Percentiles rank a stretch among this genome's conserved stretches.
Evolutionary conservation across 2,113 vertebrate species (phyloP).

Genomic region (Anoura caudifer): DNA sequence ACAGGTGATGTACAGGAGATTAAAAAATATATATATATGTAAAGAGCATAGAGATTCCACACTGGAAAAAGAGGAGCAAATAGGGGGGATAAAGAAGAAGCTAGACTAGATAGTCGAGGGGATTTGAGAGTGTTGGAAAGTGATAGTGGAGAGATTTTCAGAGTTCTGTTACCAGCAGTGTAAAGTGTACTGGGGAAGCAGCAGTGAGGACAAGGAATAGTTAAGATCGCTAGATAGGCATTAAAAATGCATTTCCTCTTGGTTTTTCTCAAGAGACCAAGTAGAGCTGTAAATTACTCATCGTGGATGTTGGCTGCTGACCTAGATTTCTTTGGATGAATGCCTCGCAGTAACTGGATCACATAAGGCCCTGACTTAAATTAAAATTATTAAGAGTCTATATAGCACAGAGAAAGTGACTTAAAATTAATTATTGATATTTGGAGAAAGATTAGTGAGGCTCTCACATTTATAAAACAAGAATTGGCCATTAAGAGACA

Average conservation of each 20-base stretch:
- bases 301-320: slow-evolving; percentile 52
- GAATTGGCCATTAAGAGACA: slow-evolving; percentile 1
- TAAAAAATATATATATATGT: not conserved
- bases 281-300: slow-evolving; percentile 59
- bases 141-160: not conserved
- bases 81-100: not conserved
- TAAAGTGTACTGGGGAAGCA: not conserved
- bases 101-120: not conserved
- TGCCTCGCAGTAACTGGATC: slow-evolving; percentile 55
- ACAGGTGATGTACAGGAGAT: not conserved
- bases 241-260: slow-evolving; percentile 61
- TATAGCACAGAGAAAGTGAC: slow-evolving; percentile 19
- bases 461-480: slow-evolving; percentile 22
- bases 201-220: not conserved
- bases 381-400: slow-evolving; percentile 37
- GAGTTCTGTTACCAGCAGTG: not conserved
- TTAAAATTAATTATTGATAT: slow-evolving; percentile 43
- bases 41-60: not conserved
- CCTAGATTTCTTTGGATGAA: slow-evolving; percentile 64
- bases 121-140: not conserved
- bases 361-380: slow-evolving; percentile 35
- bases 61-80: not conserved
- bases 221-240: slow-evolving; percentile 27
- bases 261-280: slow-evolving; percentile 56
- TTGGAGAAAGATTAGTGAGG: slow-evolving; percentile 36